These are phyloP conservation scores for Nycticorax nycticorax DNA, from an alignment of 2,113 vertebrate genomes.

Conservation along the genomic window DNA sequence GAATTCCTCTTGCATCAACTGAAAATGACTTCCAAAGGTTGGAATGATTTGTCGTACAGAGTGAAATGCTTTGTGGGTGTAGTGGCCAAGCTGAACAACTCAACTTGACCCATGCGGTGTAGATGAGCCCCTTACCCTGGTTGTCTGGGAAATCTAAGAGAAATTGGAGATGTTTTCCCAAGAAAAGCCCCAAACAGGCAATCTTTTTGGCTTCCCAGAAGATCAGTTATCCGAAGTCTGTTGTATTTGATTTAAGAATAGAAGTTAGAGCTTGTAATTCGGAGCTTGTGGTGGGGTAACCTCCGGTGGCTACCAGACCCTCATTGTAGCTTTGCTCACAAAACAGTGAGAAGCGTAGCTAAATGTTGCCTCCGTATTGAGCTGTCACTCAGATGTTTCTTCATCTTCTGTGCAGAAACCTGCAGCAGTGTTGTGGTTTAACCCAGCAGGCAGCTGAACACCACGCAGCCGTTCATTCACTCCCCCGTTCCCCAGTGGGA, in stretches of 20 bases:
- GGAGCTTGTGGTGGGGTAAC: background rate
- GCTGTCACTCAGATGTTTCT: background rate
- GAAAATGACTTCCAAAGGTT: background rate
- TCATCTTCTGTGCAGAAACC: background rate
- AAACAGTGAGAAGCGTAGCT: background rate
- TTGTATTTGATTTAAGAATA: background rate
- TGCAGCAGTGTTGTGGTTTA: background rate
- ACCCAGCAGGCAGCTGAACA: too few species aligned
- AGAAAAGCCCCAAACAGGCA: background rate
- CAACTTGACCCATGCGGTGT: fast-evolving
- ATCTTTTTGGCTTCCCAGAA: background rate
- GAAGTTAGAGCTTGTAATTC: background rate
- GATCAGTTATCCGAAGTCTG: background rate
- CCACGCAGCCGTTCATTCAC: too few species aligned
- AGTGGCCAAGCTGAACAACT: background rate
- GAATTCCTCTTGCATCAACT: background rate
- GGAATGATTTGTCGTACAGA: background rate
- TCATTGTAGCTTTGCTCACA: background rate
- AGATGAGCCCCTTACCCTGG: background rate
- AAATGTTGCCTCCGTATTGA: background rate
- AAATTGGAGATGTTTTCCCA: background rate
- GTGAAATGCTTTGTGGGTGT: background rate
- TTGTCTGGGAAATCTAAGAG: background rate
- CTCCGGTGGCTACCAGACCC: background rate
- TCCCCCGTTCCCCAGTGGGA: too few species aligned